phyloP scores from a whole-genome alignment of 2,797 vertebrate genomes.

The Tiaroga cobitis region DNA sequence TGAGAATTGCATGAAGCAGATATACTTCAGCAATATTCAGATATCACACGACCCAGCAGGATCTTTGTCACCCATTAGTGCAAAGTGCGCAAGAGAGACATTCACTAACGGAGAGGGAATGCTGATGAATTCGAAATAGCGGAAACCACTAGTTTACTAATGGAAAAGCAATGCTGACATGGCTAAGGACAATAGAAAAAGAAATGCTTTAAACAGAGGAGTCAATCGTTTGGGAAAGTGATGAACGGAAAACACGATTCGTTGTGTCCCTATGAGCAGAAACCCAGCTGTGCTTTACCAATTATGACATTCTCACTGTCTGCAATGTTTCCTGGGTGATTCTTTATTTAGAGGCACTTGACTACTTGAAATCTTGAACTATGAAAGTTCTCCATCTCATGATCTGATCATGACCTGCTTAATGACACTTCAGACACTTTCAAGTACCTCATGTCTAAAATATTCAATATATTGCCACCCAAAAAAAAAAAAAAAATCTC shows the following conservation, averaged over 20 bases:
- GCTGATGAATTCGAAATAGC: slow-evolving; percentile 11
- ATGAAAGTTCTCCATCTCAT: neutral
- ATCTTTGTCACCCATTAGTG: slow-evolving; percentile 35
- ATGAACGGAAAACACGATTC: neutral
- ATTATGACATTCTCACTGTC: slow-evolving; percentile 18
- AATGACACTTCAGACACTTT: neutral
- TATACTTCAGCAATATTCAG: slow-evolving; percentile 46
- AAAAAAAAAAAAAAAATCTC: too few relatives aligned
- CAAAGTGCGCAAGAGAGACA: slow-evolving; percentile 9
- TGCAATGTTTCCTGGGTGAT: slow-evolving; percentile 4
- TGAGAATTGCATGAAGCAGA: slow-evolving; percentile 47
- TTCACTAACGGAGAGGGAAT: slow-evolving; percentile 3
- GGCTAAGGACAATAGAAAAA: neutral
- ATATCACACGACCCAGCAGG: slow-evolving; percentile 29
- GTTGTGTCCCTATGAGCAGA: slow-evolving; percentile 5
- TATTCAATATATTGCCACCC: neutral
- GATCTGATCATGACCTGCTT: neutral
- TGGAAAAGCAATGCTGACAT: slow-evolving; percentile 13
- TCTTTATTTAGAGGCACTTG: slow-evolving; percentile 18
- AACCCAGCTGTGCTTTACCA: slow-evolving; percentile 17
- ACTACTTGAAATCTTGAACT: neutral
- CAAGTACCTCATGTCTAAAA: neutral
- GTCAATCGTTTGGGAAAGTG: neutral
- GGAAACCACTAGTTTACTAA: neutral
- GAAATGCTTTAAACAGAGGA: neutral